Percentiles rank a stretch among this genome's conserved stretches.
Conservation (phyloP, 2,797 vertebrate species). For the Distichodus sexfasciatus region DNA sequence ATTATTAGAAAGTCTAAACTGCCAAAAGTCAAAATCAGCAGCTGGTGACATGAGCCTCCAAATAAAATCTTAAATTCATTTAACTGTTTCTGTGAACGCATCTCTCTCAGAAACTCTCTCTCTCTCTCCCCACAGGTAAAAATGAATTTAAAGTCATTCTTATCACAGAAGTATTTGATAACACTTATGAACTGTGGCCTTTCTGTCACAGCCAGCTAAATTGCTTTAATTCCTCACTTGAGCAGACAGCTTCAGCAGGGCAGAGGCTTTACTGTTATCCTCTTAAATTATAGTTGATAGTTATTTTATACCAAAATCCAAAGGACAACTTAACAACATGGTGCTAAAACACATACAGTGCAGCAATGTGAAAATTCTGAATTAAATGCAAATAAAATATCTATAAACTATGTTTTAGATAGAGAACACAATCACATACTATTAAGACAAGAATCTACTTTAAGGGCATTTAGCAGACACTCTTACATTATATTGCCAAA, state of each 20-base stretch:
- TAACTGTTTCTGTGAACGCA: neutral
- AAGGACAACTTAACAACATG: no score
- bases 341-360: no score
- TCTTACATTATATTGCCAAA: no score
- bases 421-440: no score
- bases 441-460: no score
- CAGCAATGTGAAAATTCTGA: no score
- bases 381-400: no score
- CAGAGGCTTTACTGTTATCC: slow-evolving; percentile 23
- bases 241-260: slow-evolving; percentile 31
- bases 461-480: no score
- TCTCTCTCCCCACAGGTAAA: neutral
- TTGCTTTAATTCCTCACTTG: slow-evolving; percentile 39
- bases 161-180: slow-evolving; percentile 29
- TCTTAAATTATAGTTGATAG: slow-evolving; percentile 27
- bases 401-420: no score
- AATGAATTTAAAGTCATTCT: slow-evolving; percentile 10
- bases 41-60: neutral
- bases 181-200: slow-evolving; percentile 31
- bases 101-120: neutral
- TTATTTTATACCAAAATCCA: no score
- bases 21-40: neutral
- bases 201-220: slow-evolving; percentile 37
- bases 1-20: slow-evolving; percentile 19
- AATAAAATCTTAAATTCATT: slow-evolving; percentile 22